Percentiles rank a stretch among this genome's conserved stretches.
Conservation (phyloP, 2,113 vertebrate species). For the Donacobius atricapilla region DNA sequence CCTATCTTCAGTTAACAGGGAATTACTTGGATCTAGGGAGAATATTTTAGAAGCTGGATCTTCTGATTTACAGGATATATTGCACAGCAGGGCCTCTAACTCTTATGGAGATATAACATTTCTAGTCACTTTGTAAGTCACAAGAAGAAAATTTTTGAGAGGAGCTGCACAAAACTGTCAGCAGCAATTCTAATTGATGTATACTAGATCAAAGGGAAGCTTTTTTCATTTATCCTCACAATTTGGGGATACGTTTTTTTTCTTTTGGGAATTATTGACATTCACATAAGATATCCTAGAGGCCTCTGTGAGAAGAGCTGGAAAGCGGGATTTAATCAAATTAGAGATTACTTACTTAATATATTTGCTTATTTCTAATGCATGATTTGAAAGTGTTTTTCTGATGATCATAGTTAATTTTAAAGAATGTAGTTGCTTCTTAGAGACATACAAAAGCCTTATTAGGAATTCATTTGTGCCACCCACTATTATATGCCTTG, state of each 20-base stretch:
- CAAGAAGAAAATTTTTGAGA: not conserved
- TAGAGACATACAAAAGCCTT: not conserved
- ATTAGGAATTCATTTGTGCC: not conserved
- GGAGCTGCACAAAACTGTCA: not conserved
- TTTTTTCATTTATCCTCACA: not conserved
- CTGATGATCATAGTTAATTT: not conserved
- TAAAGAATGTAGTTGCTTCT: not conserved
- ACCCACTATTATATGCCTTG: not conserved
- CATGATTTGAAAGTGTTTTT: not conserved
- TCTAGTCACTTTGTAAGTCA: not conserved
- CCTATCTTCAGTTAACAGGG: not conserved
- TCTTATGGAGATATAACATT: not conserved
- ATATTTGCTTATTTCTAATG: not conserved
- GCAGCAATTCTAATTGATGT: not conserved
- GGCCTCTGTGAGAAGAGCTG: not conserved
- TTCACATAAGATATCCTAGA: not conserved
- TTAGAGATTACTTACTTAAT: not conserved
- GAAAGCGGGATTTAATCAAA: not conserved
- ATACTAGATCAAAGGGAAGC: not conserved
- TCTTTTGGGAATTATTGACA: not conserved
- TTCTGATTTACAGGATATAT: not conserved
- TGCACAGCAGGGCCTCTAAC: not conserved
- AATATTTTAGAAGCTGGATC: not conserved
- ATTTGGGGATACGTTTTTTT: not conserved
- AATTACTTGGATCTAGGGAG: not conserved